Conservation (phyloP, 2,888 invertebrate species). For the Allolobophora icterica region DNA sequence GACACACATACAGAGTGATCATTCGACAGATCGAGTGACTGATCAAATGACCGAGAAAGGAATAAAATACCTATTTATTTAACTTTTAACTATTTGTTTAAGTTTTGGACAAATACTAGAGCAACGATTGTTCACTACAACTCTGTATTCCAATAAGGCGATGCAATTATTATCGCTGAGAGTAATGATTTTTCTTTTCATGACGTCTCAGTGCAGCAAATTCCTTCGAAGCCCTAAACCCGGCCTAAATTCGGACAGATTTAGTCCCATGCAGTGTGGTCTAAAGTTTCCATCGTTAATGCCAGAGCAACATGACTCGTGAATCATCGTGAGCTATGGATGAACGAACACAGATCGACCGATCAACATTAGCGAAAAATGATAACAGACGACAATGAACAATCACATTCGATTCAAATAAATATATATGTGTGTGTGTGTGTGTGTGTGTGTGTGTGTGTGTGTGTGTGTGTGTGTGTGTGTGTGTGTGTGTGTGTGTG, state of each 20-base stretch:
- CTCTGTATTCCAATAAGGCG: neutral
- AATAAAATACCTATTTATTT: neutral
- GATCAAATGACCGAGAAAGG: neutral
- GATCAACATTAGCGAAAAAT: too few relatives aligned
- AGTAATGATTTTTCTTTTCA: neutral
- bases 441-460: too few relatives aligned
- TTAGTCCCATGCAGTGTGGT: neutral
- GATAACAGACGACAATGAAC: neutral
- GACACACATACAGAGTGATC: too few relatives aligned
- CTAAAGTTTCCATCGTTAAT: neutral
- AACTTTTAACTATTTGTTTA: too few relatives aligned
- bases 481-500: too few relatives aligned
- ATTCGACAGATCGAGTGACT: neutral
- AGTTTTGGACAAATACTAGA: neutral
- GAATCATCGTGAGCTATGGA: neutral
- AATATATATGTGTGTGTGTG: too few relatives aligned
- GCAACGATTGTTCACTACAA: neutral
- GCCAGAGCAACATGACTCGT: neutral
- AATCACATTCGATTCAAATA: neutral
- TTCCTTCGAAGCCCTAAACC: neutral
- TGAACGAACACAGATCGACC: neutral
- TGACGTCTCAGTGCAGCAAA: too few relatives aligned
- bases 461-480: too few relatives aligned
- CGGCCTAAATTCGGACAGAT: slow-evolving; percentile 8
- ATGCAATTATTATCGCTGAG: neutral